A percentile compares a stretch with the other conserved stretches of the same genome.
These are phyloP conservation scores for Sinotaia quadrata DNA, from an alignment of 2,888 invertebrate species.

Conservation along the genomic window DNA sequence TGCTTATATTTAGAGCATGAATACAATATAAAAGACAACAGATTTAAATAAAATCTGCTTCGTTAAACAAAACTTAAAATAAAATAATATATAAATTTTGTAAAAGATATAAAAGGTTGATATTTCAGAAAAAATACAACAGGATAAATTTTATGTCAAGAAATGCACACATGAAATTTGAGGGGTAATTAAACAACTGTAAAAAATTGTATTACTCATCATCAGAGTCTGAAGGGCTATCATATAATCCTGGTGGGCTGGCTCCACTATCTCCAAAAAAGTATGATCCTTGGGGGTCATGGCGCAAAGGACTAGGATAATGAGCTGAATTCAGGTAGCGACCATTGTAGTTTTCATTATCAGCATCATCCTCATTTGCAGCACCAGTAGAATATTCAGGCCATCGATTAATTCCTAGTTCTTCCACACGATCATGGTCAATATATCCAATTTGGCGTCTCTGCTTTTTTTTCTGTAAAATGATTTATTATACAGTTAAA, in stretches of 20 bases:
- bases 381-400: constrained; percentile 4
- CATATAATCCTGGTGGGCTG: constrained; percentile 46
- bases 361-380: constrained; percentile 2
- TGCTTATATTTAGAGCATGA: no score
- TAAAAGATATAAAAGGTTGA: no score
- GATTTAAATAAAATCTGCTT: no score
- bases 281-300: background rate
- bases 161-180: no score
- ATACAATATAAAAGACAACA: no score
- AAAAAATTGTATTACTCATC: constrained; percentile 36
- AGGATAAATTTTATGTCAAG: no score
- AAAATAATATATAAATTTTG: no score
- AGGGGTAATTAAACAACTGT: no score
- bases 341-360: constrained; percentile 6
- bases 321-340: background rate
- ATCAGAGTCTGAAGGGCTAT: constrained; percentile 64
- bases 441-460: constrained; percentile 49
- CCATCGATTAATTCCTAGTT: constrained; percentile 38
- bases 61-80: no score
- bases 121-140: no score
- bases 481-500: no score
- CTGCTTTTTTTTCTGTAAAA: constrained; percentile 49
- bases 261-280: background rate
- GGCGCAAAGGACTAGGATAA: background rate
- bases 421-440: constrained; percentile 59